Percentiles rank a stretch among this genome's conserved stretches.
Evolutionary conservation across 2,113 vertebrate genomes (phyloP).

Genomic region (Sitta europaea): DNA sequence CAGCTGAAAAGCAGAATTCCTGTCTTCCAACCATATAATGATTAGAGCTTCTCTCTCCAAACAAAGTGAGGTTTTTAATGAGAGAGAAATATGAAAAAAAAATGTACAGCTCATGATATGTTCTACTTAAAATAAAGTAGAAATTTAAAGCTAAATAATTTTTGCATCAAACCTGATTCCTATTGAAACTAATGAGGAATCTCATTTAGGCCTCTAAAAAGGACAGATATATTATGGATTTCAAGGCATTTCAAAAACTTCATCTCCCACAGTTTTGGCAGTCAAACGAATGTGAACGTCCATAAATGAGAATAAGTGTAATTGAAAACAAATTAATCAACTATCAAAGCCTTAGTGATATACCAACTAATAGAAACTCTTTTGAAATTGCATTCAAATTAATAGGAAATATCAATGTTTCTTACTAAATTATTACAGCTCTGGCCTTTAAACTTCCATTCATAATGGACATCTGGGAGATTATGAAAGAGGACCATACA

Average conservation of each 20-base stretch:
- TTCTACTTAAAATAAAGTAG: background rate
- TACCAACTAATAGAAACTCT: background rate
- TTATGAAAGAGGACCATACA: background rate
- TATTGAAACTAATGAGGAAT: background rate
- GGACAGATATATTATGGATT: background rate
- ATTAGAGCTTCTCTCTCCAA: background rate
- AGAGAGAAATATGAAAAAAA: background rate
- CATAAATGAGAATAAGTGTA: background rate
- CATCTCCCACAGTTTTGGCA: background rate
- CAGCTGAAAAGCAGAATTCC: background rate
- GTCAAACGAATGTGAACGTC: background rate
- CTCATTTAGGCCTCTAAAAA: background rate
- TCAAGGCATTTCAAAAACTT: background rate
- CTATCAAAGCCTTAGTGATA: background rate
- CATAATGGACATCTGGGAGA: background rate
- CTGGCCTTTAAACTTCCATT: background rate
- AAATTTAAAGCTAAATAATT: background rate
- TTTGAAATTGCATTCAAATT: background rate
- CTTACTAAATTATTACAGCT: background rate
- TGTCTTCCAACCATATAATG: background rate
- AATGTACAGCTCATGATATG: background rate
- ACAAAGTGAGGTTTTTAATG: background rate
- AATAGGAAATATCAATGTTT: background rate
- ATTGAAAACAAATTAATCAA: background rate
- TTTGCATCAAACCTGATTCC: background rate